Evolutionary conservation across 35 echinoderm and acorn worm genomes (phyloP), one percentile per base, ranked within the genome.

Genomic region (Ophioderma brevispina): DNA sequence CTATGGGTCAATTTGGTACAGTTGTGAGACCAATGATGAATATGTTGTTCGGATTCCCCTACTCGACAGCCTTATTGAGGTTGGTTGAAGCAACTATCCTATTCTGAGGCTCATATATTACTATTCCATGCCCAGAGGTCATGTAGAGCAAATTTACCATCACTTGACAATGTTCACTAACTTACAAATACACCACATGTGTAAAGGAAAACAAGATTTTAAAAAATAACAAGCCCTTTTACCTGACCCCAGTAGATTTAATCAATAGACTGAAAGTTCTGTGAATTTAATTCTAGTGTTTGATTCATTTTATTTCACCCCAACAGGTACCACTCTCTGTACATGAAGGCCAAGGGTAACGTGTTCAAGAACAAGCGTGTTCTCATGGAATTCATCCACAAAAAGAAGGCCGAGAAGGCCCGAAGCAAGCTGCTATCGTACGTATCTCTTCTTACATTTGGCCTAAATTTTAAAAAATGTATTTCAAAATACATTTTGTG

Each of bases 311-410:
- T 52, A 52, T 21, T 70, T 81, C 31, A 31, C 82, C 8, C 0
- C 78, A 46, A 11, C 80, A 97, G 95, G 46, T 97, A 99, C 86
- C 96, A 99, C 50, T 52, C 70, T 33, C 93, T 99, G 19, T 99
- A 99, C 91, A 87, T 94, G 90, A 99, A 99, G 84, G 85, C 94
- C 35, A 99, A 99, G 88, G 96, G 96, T 88, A 99, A 99, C 64
- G 96, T 99, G 17, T 99, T 99, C 93, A 99, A 99, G 91, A 99
- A 99, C 91, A 99, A 99, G 93, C 90, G 96, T 76, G 96, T 99
- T 56, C 87, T 99, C 78, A 99, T 99, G 96, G 96, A 99, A 84
- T 99, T 82, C 93, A 99, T 99, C 88, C 96, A 99, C 93, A 99
- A 94, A 82, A 99, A 95, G 94, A 99, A 99, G 96, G 96, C 96